Percentiles rank a stretch among this genome's conserved stretches.
These are phyloP conservation scores for Athalia circularis DNA, from an alignment of 2,888 invertebrate genomes.

Conservation along the genomic window DNA sequence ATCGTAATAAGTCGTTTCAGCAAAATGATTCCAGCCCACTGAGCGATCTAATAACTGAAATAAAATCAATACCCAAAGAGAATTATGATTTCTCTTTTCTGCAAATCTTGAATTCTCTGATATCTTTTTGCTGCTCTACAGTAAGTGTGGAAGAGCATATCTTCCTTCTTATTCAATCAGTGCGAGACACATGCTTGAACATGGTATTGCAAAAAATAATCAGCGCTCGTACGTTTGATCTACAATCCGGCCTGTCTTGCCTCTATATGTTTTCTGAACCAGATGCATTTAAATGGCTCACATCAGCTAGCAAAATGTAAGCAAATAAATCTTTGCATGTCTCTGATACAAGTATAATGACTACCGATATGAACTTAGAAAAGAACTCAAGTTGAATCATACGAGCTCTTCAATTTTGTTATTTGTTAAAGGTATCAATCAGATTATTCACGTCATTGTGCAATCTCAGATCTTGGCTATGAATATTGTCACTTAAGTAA, in stretches of 20 bases:
- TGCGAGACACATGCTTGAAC: conserved; percentile 60
- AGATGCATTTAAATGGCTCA: conserved; percentile 62
- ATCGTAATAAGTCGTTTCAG: conserved; percentile 45
- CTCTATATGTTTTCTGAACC: conserved; percentile 65
- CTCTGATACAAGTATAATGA: conserved; percentile 38
- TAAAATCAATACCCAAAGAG: conserved; percentile 54
- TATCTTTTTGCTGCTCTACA: conserved; percentile 51
- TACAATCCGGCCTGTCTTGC: conserved; percentile 67
- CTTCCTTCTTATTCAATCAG: conserved; percentile 57
- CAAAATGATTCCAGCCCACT: conserved; percentile 1
- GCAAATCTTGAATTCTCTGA: conserved; percentile 59
- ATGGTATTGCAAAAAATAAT: conserved; percentile 69
- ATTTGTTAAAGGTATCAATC: conserved; percentile 55
- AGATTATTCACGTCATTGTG: conserved; percentile 58
- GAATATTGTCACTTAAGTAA: conserved; percentile 62
- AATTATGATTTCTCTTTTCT: conserved; percentile 62
- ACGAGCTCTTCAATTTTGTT: neutral
- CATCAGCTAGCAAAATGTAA: conserved; percentile 53
- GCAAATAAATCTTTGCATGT: neutral
- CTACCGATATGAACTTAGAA: neutral
- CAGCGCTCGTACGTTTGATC: conserved; percentile 68
- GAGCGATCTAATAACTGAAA: conserved; percentile 46
- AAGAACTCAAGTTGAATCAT: too few species aligned
- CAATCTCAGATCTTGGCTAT: conserved; percentile 62
- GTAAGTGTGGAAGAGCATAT: conserved; percentile 47